These are phyloP conservation scores for Anoura caudifer DNA, from an alignment of 2,113 vertebrate genomes.

Conservation along the genomic window DNA sequence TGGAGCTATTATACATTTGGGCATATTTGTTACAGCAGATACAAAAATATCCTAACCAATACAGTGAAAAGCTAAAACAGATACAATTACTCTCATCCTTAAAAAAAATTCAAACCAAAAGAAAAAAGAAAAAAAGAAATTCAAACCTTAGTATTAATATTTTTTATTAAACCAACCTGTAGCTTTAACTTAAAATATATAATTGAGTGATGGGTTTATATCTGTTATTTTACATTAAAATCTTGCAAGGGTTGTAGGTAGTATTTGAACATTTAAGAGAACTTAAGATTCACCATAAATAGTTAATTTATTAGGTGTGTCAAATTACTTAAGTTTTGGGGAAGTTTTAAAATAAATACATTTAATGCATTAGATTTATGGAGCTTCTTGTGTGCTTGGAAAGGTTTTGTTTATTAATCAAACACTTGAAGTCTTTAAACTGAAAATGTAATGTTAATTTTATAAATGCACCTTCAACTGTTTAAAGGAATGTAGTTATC, in stretches of 20 bases:
- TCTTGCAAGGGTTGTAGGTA: not conserved
- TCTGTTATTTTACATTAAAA: not conserved
- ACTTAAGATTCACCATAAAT: not conserved
- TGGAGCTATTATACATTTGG: not conserved
- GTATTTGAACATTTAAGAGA: not conserved
- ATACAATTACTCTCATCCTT: not conserved
- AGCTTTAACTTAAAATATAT: not conserved
- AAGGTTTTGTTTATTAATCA: not conserved
- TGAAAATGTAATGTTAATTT: not conserved
- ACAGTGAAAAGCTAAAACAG: not conserved
- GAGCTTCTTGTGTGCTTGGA: not conserved
- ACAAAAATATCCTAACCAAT: not conserved
- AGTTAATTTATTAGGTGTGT: not conserved
- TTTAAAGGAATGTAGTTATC: not conserved
- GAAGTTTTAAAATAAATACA: not conserved
- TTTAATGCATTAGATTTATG: not conserved
- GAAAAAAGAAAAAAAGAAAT: no score
- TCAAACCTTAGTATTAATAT: not conserved
- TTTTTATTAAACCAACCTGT: not conserved
- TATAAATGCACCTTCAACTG: not conserved
- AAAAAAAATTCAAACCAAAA: not conserved
- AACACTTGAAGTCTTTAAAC: not conserved
- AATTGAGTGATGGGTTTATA: not conserved
- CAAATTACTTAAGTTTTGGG: not conserved
- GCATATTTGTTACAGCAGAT: not conserved